Conservation (phyloP, 1,140 invertebrate species). For the Neomicropteryx cornuta region DNA sequence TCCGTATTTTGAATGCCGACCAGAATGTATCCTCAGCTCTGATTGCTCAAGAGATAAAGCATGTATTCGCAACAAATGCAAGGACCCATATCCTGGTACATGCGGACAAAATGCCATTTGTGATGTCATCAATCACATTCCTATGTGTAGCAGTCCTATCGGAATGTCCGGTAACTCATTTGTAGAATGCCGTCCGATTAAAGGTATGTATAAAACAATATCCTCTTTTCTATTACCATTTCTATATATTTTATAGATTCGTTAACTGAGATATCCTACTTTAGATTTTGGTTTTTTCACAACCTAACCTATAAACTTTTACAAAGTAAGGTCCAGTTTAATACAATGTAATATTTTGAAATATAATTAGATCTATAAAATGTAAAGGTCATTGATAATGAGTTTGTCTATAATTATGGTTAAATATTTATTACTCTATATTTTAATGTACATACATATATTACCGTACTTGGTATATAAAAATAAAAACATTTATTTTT, state of each 20-base stretch:
- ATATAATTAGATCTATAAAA: no score
- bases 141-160: constrained; percentile 52
- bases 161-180: constrained; percentile 68
- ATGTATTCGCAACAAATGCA: constrained; percentile 54
- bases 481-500: no score
- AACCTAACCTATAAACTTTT: no score
- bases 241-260: not conserved
- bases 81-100: constrained; percentile 56
- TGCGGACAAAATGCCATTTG: constrained; percentile 65
- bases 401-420: no score
- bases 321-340: no score
- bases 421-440: no score
- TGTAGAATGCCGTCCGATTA: constrained; percentile 41
- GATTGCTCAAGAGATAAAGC: constrained; percentile 58
- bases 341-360: no score
- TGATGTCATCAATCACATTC: constrained; percentile 69
- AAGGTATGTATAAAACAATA: constrained; percentile 8
- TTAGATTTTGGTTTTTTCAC: no score
- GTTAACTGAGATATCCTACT: no score
- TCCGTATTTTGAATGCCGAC: constrained; percentile 51
- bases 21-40: constrained; percentile 65
- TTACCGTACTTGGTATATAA: no score
- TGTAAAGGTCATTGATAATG: constrained; percentile 47
- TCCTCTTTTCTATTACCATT: not conserved
- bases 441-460: no score